Base-by-base conservation (phyloP, 1,140 invertebrate genomes). In the Rhynchophorus ferrugineus region DNA sequence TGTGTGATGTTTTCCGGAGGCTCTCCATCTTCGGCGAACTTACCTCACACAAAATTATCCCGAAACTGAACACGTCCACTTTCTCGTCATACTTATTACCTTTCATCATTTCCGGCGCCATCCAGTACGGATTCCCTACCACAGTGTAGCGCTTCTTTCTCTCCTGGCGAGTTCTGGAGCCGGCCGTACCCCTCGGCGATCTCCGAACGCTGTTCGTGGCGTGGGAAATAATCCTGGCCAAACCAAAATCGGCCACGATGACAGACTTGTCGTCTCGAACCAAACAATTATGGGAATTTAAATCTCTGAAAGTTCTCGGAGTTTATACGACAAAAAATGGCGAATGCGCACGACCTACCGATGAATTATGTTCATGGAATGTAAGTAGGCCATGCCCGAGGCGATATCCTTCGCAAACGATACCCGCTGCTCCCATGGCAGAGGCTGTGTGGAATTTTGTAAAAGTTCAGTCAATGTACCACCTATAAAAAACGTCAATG, bases 91-190 rank as follows among this genome's bases (percentile, higher is more conserved):
- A 98, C 60, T 90, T 89, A 57, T 92, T 85, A 18, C 91, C 93
- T 69, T 89, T 91, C 82, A 98, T 91, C 85, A 95, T 95, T 72
- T 98, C 95, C 3, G 95, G 95, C 0, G 94, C 93, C 92, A 97
- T 98, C 92, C 91, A 97, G 68, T 95, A 96, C 3, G 92, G 93
- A 75, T 94, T 95, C 0, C 93, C 93, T 0, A 96, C 90, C 16
- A 93, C 86, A 37, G 83, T 86, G 59, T 82, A 84, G 16, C 83
- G 65, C 60, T 84, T 84, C 54, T 83, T 83, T 5, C 82, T 68
- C 56, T 84, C 82, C 59, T 72, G 72, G 56, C 77, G 68, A 69
- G 59, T 75, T 66, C 54, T 71, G 64, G 49, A 67, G 56, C 50
- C 66, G 58, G 56, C 13, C 1, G 36, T 21, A 54, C 51, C 51